Percentiles rank a stretch among this genome's conserved stretches.
These are phyloP conservation scores for Synanthedon andrenaeformis DNA, from an alignment of 2,888 invertebrate species.

Conservation along the genomic window DNA sequence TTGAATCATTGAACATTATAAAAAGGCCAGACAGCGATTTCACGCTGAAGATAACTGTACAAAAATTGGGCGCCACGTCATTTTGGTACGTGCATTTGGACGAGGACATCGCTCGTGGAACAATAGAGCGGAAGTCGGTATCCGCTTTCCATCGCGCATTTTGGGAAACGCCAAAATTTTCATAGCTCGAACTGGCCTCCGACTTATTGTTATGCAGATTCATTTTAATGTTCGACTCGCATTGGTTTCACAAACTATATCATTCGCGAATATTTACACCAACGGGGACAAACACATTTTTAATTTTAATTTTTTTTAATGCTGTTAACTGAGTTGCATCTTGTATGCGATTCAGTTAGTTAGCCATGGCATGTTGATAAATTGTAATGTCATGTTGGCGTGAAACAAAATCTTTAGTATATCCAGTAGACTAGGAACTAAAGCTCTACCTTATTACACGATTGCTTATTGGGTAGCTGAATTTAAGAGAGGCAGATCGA, in stretches of 20 bases:
- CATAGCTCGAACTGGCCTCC: conserved; percentile 41
- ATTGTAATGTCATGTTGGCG: too few relatives aligned
- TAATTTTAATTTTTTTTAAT: too few relatives aligned
- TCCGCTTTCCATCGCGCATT: conserved; percentile 61
- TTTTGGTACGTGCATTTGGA: conserved; percentile 34
- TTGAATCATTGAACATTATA: not conserved
- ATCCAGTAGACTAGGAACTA: too few relatives aligned
- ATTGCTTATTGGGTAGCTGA: too few relatives aligned
- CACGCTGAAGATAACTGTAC: conserved; percentile 55
- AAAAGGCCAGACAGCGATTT: conserved; percentile 35
- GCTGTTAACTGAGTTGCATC: too few relatives aligned
- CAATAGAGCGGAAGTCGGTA: conserved; percentile 49
- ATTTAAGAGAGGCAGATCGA: too few relatives aligned
- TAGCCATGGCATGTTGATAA: too few relatives aligned
- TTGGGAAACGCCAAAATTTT: conserved; percentile 66
- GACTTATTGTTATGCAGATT: conserved; percentile 58
- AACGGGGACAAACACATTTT: too few relatives aligned
- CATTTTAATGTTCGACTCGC: conserved; percentile 3
- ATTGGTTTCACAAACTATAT: not conserved
- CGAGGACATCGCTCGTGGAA: conserved; percentile 60
- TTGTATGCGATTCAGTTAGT: too few relatives aligned
- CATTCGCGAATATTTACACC: too few relatives aligned
- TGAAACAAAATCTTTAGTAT: too few relatives aligned
- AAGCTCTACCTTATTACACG: too few relatives aligned
- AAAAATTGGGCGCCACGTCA: conserved; percentile 47